These are phyloP conservation scores for Apodemia zela DNA, from an alignment of 2,888 invertebrate genomes.

Conservation along the genomic window DNA sequence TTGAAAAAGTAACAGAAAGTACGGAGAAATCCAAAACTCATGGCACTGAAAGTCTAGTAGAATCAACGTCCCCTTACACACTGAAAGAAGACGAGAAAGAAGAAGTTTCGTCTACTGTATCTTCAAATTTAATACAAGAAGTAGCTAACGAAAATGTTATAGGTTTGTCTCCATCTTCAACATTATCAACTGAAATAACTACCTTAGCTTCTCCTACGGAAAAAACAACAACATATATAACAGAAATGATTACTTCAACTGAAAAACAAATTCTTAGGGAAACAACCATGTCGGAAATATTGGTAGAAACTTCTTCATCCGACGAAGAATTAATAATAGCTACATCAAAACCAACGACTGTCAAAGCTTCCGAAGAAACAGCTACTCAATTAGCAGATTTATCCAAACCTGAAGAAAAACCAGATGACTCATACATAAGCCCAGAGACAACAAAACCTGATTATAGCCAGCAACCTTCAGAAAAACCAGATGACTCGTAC, in stretches of 20 bases:
- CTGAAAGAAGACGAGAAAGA: constrained; percentile 1
- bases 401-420: constrained; percentile 46
- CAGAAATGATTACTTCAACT: constrained; percentile 24
- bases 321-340: constrained; percentile 27
- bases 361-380: constrained; percentile 32
- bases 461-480: constrained; percentile 50
- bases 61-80: neutral
- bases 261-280: constrained; percentile 20
- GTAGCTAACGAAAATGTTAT: neutral
- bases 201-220: neutral
- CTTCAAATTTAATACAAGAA: neutral
- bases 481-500: constrained; percentile 43
- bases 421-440: constrained; percentile 37
- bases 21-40: neutral
- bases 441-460: constrained; percentile 54
- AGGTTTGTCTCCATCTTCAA: neutral
- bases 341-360: constrained; percentile 29
- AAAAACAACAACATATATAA: neutral
- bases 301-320: constrained; percentile 13
- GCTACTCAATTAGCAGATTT: constrained; percentile 42
- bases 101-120: neutral
- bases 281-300: constrained; percentile 23
- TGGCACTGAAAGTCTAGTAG: neutral
- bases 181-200: neutral
- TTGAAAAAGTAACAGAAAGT: neutral